Evolutionary conservation across 2,113 vertebrate species (phyloP).

Genomic region (Rhinoptilus africanus): DNA sequence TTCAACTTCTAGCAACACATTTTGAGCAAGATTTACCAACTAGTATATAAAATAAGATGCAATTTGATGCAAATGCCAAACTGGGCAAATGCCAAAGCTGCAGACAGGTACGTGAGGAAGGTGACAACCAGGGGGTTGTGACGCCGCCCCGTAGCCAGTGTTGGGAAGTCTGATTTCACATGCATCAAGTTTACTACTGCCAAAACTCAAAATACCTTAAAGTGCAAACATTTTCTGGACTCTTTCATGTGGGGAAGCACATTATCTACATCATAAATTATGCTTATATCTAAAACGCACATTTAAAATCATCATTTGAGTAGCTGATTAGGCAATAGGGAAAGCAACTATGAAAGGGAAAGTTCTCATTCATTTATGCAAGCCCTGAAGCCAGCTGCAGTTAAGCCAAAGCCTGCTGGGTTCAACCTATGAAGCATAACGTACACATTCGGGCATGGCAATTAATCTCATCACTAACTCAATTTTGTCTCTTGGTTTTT

Average conservation of each 20-base stretch:
- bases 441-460: neutral
- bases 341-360: neutral
- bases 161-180: neutral
- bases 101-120: neutral
- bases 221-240: neutral
- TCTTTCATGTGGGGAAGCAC: neutral
- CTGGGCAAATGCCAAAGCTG: neutral
- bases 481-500: neutral
- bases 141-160: accelerated
- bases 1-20: neutral
- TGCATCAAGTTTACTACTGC: neutral
- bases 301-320: neutral
- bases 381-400: neutral
- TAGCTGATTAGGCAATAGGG: neutral
- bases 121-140: neutral
- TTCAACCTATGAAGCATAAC: neutral
- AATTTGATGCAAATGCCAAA: neutral
- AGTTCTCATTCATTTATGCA: neutral
- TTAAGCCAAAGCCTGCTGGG: neutral
- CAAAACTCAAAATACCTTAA: neutral
- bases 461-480: neutral
- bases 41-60: neutral
- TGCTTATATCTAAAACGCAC: neutral
- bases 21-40: neutral
- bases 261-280: neutral